Evolutionary conservation across 37 sponge, comb jelly and placozoan genomes (phyloP), one percentile per base, ranked within the genome.

Genomic region (Halisarca cf. caerulea): DNA sequence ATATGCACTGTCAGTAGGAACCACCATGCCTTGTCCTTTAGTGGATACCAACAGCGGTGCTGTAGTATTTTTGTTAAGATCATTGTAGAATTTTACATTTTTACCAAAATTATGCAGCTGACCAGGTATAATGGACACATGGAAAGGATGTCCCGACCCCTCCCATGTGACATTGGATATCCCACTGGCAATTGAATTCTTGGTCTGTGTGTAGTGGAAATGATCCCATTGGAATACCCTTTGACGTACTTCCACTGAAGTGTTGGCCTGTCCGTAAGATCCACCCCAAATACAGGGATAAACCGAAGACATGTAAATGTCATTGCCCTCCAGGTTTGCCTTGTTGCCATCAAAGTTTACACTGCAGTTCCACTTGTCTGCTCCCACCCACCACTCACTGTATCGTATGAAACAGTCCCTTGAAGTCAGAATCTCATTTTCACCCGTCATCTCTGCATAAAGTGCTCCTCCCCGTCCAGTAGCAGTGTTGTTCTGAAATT

Each of bases 261-360:
- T 68, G 33, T 68, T 34, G 30, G 69, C 69, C 11, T 47, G 6
- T 30, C 69, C 69, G 3, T 34, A 28, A 32, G 69, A 68, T 3
- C 69, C 35, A 32, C 69, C 69, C 69, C 69, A 68, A 6, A 68
- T 68, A 30, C 69, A 68, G n/a, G 33, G 69, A 34, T 68, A 68
- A 8, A 68, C 69, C 4, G 69, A 68, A 34, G 69, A 30, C 1
- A 68, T 4, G 35, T 68, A 68, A 4, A 68, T 68, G 35, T 68
- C 33, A 4, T 4, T 68, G 17, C 69, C 69, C 4, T 34, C 69
- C 0, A 17, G 2, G 4, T 27, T n/a, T 18, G 69, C 69, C 15
- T 28, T n/a, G 33, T 68, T 68, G 35, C 1, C 4, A 28, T 27
- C 69, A 68, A 68, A 68, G 35, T n/a, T 18, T 18, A 68, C 17